Evolutionary conservation across 1,140 invertebrate genomes (phyloP).

Genomic region (Phymorhynchus buccinoides): DNA sequence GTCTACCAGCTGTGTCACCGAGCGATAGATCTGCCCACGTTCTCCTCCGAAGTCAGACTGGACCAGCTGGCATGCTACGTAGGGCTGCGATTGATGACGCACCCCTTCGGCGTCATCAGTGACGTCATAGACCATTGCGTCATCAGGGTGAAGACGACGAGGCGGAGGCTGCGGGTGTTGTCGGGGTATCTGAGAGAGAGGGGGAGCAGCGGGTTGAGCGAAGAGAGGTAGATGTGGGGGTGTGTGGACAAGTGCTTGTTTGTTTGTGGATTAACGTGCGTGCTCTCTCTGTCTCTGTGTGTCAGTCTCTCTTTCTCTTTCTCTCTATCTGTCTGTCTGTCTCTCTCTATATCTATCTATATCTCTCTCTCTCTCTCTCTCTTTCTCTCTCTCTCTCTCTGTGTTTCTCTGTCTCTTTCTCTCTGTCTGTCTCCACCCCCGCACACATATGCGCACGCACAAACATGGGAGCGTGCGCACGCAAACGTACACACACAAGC

Average conservation of each 20-base stretch:
- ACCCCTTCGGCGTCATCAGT: not conserved
- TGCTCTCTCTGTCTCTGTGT: too few relatives aligned
- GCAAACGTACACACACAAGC: too few relatives aligned
- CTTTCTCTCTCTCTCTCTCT: slow-evolving; percentile 17
- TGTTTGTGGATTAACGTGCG: too few relatives aligned
- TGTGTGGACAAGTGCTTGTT: not conserved
- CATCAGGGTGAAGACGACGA: not conserved
- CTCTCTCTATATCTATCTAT: not conserved
- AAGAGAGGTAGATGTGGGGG: not conserved
- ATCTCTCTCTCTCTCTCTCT: slow-evolving; percentile 1
- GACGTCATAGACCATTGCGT: not conserved
- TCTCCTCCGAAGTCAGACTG: not conserved
- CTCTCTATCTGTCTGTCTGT: not conserved
- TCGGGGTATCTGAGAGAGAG: not conserved
- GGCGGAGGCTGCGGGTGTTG: not conserved
- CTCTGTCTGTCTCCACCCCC: not conserved
- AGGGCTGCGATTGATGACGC: not conserved
- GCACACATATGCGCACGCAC: too few relatives aligned
- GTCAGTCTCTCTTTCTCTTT: not conserved
- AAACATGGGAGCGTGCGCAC: too few relatives aligned
- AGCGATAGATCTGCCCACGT: not conserved
- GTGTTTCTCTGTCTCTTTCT: not conserved
- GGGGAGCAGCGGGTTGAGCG: not conserved
- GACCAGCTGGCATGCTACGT: not conserved
- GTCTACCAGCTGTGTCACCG: not conserved